These are phyloP conservation scores for Neosilurus hyrtlii DNA, from an alignment of 2,797 vertebrate species.

Conservation along the genomic window DNA sequence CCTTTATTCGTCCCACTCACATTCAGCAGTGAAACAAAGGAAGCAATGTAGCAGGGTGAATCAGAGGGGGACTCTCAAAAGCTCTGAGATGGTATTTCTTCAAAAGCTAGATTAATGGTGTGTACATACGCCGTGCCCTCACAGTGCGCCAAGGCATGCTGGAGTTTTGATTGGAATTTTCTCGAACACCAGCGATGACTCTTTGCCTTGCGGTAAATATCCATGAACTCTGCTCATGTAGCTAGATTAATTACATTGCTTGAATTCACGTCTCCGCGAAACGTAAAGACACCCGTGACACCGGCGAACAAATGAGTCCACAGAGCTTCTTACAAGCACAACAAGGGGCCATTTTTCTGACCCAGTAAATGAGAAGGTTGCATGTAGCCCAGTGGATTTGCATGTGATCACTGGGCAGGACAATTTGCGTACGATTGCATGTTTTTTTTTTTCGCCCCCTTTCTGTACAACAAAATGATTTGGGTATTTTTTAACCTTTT, in stretches of 20 bases:
- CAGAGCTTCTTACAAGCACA: background rate
- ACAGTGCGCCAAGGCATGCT: constrained; percentile 57
- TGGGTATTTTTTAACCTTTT: background rate
- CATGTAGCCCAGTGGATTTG: constrained; percentile 14
- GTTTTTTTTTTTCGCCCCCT: background rate
- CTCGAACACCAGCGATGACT: constrained; percentile 56
- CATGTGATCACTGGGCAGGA: constrained; percentile 7
- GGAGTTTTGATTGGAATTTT: constrained; percentile 60
- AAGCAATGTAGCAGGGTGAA: constrained; percentile 48
- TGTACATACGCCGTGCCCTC: constrained; percentile 62
- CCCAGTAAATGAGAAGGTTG: constrained; percentile 16
- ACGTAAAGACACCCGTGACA: background rate
- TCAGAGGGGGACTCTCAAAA: constrained; percentile 46
- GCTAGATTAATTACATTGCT: background rate
- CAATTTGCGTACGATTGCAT: constrained; percentile 5
- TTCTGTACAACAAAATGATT: background rate
- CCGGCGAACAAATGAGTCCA: background rate
- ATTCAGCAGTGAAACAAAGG: constrained; percentile 48
- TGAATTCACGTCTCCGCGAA: background rate
- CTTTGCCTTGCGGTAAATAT: constrained; percentile 13
- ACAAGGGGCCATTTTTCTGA: constrained; percentile 12
- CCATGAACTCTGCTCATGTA: constrained; percentile 17
- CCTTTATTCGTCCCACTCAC: constrained; percentile 40
- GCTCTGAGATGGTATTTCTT: constrained; percentile 51
- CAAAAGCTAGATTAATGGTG: constrained; percentile 61